Base-by-base conservation (phyloP, 2,888 invertebrate species). In the Anorthoa munda region DNA sequence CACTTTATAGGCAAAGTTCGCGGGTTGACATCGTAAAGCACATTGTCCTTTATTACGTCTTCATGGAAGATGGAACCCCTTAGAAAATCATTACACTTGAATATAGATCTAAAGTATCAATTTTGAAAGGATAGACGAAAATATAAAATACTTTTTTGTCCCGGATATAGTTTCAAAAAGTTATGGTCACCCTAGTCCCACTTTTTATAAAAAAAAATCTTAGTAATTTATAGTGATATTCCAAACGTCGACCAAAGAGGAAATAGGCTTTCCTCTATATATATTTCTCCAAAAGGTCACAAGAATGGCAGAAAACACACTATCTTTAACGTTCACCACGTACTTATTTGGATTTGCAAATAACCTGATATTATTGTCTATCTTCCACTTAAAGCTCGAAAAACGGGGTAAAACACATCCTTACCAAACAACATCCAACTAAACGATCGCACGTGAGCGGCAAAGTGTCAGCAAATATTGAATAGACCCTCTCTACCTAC, bases 1-100 rank as follows among this genome's bases (percentile, higher is more conserved):
- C 83, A 76, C 81, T 87, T 87, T 86, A 87, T 81, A 85, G 83
- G 78, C 82, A 79, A 87, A 87, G 77, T 87, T 85, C 83, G 79
- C 72, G 75, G 72, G 77, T 71, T 77, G 59, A 80, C 67, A 68
- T 85, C 87, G 77, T 85, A 83, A 81, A 87, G 78, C 64, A 81
- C 83, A 80, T 80, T 79, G 83, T 81, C 86, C 81, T 87, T 87
- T 87, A 86, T 85, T 46, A 76, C 75, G 59, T 75, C 85, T 85
- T 85, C 79, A 76, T 65, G 26, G 66, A 75, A 79, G 77, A 76
- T 65, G 26, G 66, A 75, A 79, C 68, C 79, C 72, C 74, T 73
- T 75, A 67, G 63, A 79, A 85, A 84, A 72, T 70, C 79, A 75
- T 86, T 70, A 75, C 76, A 75, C 85, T 77, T 77, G 77, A 85